Evolutionary conservation across 2,888 invertebrate species (phyloP), one percentile per base, ranked within the genome.

Genomic region (Lomographa bimaculata): DNA sequence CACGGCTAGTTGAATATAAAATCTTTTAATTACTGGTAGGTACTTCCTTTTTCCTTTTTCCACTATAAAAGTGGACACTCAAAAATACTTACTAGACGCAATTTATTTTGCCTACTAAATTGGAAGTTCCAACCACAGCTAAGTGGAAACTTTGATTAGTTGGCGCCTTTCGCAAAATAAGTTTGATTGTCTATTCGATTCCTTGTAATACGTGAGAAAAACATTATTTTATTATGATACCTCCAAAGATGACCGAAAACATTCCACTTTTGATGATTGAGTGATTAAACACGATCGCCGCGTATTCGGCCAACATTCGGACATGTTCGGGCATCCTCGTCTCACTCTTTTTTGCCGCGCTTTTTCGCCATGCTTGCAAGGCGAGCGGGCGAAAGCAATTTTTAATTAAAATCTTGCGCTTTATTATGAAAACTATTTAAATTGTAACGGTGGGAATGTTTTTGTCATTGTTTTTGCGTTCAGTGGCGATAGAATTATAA

Each of bases 391-490:
- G 14, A 14, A 14, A 14, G 14, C 14, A 14, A 14, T 76, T 83
- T 77, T 79, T 78, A 84, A 84, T 84, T 82, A 84, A 81, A 81
- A 71, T 77, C 77, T 80, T 77, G 68, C 76, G 75, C 78, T 75
- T 74, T 79, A 79, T 79, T 82, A 76, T 66, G 71, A 73, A 76
- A 81, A 81, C 76, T 81, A 83, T 80, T 54, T 43, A 27, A 37
- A 42, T 20, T 47, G 43, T 45, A 25, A 45, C 25, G 29, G 12
- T 42, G 46, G 33, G 47, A 41, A 41, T 17, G 25, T 35, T 34
- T 41, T 41, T 41, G 29, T 30, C 41, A 30, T 30, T 41, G 41
- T 41, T 34, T 24, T 35, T 29, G 24, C 16, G 10, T 27, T 25
- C 17, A 27, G 16, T n/a, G 28, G 14, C 30, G 29, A 35, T 35